Evolutionary conservation across 2,888 invertebrate genomes (phyloP), one percentile per base, ranked within the genome.

Genomic region (Lacanobia oleracea): DNA sequence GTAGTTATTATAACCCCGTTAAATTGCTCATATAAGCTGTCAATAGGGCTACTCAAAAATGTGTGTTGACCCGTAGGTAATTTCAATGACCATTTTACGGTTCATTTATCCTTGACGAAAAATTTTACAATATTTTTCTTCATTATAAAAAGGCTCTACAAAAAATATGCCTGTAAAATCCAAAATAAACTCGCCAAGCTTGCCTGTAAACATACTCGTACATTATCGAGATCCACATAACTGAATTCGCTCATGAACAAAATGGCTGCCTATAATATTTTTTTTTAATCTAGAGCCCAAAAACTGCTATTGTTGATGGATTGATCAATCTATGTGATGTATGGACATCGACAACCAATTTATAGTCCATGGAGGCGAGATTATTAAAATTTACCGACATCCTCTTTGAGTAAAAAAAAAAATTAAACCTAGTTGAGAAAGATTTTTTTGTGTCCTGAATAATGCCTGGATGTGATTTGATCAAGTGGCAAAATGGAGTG

Each of bases 321-420:
- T 85, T 72, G 75, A 72, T 75, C 83, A 84, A 86, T 85, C 57
- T 70, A 37, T 75, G 18, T 86, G 85, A 86, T 79, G 76, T 77
- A 86, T 85, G 72, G 61, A 54, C 72, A 54, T 56, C 59, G 71
- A 66, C 33, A 33, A n/a, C 51, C 67, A 77, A 85, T 85, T 79
- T 84, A 86, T 77, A 65, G 60, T 27, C 45, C 54, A 54, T 43
- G 50, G 60, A 51, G 33, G 59, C 21, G 12, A 40, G 67, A 72
- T 79, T 78, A 86, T 86, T 81, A 71, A 82, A 79, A 84, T 86
- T 74, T 84, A 83, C 75, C 51, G 72, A 23, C 60, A 40, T 48
- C 27, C 33, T 21, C 40, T 57, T 16, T 18, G 33, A n/a, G 33
- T 63, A 16, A 18, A 43, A 51, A 45, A 59, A 53, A 12, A 21